These are phyloP conservation scores for Leptoteleia sp. DNA, from an alignment of 1,140 invertebrate species.

Conservation along the genomic window DNA sequence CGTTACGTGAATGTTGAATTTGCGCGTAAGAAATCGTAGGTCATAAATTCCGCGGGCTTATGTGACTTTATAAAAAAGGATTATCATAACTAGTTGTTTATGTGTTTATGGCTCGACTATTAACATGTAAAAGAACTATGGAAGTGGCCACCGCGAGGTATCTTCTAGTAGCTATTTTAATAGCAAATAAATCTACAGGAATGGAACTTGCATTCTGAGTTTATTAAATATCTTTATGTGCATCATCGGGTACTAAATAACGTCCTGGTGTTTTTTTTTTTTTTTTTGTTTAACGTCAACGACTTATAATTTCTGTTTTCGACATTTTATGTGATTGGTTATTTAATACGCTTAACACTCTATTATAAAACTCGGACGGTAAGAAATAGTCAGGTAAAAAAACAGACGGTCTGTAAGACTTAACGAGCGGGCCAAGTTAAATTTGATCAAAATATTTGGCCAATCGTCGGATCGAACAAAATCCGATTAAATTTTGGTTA, in stretches of 20 bases:
- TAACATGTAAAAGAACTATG: conserved; percentile 46
- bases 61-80: conserved; percentile 44
- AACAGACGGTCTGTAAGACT: no score
- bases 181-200: conserved; percentile 45
- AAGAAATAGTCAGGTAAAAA: no score
- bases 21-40: not conserved
- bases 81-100: conserved; percentile 34
- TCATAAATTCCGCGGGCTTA: conserved; percentile 28
- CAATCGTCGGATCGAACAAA: no score
- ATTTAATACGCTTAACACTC: conserved; percentile 43
- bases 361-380: conserved; percentile 38
- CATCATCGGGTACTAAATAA: conserved; percentile 32
- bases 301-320: conserved; percentile 12
- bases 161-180: conserved; percentile 38
- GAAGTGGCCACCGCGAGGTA: conserved; percentile 10
- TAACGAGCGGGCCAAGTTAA: conserved; percentile 11
- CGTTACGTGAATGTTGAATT: not conserved
- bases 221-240: conserved; percentile 52
- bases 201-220: conserved; percentile 34
- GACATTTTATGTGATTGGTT: conserved; percentile 13
- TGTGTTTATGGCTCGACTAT: conserved; percentile 40
- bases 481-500: no score
- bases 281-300: conserved; percentile 26
- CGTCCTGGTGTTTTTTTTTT: conserved; percentile 26
- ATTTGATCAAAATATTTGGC: no score